Percentiles rank a stretch among this genome's conserved stretches.
Conservation (phyloP, 2,113 vertebrate species). For the Prinia subflava region DNA sequence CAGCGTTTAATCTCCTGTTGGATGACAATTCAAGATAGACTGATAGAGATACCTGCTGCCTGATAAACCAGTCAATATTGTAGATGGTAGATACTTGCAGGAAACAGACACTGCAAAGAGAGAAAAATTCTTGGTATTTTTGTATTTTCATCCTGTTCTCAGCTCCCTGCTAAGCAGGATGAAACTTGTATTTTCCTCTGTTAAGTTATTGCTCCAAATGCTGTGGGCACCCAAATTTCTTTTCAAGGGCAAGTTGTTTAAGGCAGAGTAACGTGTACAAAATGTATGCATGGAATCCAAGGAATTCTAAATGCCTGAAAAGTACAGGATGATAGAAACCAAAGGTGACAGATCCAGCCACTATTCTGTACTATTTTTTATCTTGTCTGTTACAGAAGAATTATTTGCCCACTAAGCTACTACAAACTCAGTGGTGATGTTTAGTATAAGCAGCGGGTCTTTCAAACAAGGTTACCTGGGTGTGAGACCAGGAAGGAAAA, state of each 20-base stretch:
- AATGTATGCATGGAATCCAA: not conserved
- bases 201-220: not conserved
- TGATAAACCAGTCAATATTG: conserved; percentile 71
- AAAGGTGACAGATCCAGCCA: not conserved
- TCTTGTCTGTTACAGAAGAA: not conserved
- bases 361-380: not conserved
- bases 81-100: conserved; percentile 57
- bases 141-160: not conserved
- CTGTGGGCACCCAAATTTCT: not conserved
- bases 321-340: not conserved
- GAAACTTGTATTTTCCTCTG: not conserved
- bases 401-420: not conserved
- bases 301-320: not conserved
- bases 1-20: conserved; percentile 67
- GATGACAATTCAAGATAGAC: conserved; percentile 72
- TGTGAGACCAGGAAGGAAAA: not conserved
- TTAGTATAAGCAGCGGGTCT: not conserved
- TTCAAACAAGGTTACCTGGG: not conserved
- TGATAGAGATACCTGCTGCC: conserved; percentile 64
- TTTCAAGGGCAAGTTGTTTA: not conserved
- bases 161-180: not conserved
- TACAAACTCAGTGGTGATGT: not conserved
- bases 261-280: not conserved
- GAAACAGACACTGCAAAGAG: not conserved
- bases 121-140: not conserved